Evolutionary conservation across 1,140 invertebrate species (phyloP).

Genomic region (Delia radicum): DNA sequence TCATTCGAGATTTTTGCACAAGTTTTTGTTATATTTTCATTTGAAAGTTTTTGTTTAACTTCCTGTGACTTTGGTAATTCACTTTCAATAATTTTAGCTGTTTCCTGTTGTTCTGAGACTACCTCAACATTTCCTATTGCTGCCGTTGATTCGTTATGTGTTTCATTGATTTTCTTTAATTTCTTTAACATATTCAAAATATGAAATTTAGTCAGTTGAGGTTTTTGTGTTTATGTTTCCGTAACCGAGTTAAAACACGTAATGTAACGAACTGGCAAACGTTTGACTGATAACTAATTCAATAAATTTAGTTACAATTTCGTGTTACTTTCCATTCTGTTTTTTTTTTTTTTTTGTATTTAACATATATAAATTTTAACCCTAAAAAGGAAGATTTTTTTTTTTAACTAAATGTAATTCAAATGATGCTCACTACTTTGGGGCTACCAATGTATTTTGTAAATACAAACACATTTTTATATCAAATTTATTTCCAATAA

Average conservation of each 20-base stretch:
- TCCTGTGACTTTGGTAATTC: background rate
- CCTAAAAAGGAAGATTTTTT: too few species aligned
- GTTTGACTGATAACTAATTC: slow-evolving; percentile 18
- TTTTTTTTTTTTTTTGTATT: background rate
- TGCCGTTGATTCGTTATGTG: background rate
- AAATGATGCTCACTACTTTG: too few species aligned
- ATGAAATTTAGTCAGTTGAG: background rate
- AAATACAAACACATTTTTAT: too few species aligned
- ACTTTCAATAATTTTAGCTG: background rate
- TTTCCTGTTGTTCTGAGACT: background rate
- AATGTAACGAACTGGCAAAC: slow-evolving; percentile 20
- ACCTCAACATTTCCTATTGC: background rate
- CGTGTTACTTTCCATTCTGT: slow-evolving; percentile 7
- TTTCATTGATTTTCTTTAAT: slow-evolving; percentile 5
- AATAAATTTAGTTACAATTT: slow-evolving; percentile 6
- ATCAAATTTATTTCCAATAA: too few species aligned
- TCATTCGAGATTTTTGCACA: too few species aligned
- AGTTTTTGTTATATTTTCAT: background rate
- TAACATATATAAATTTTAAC: background rate
- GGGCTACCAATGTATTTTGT: too few species aligned
- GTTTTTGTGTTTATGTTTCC: background rate
- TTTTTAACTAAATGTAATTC: too few species aligned
- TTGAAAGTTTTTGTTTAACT: background rate
- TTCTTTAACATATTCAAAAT: background rate
- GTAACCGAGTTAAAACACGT: background rate